Conservation (phyloP, 2,888 invertebrate species). For the Synanthedon vespiformis region DNA sequence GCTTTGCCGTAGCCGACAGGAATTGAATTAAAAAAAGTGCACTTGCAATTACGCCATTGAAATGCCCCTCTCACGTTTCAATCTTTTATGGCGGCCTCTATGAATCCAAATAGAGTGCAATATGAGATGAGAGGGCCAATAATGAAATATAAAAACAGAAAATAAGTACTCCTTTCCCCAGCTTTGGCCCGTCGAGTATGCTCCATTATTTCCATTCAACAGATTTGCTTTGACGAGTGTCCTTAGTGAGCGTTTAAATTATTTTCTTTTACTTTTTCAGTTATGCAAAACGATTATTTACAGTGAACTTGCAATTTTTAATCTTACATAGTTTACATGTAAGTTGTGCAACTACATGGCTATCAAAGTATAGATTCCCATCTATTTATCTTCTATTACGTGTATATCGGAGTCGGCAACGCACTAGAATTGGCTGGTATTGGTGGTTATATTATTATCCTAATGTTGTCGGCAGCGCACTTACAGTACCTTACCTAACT, state of each 20-base stretch:
- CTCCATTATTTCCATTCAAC: constrained; percentile 62
- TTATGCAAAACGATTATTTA: constrained; percentile 9
- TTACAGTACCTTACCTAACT: no score
- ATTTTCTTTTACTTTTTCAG: constrained; percentile 26
- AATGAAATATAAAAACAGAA: constrained; percentile 69
- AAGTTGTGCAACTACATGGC: no score
- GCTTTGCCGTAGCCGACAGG: constrained; percentile 61
- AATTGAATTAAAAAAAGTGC: constrained; percentile 64
- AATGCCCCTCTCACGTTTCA: constrained; percentile 67
- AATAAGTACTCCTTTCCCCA: constrained; percentile 55
- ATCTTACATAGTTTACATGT: no score
- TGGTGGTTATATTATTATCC: no score
- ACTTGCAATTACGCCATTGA: constrained; percentile 69
- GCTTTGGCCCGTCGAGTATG: constrained; percentile 45
- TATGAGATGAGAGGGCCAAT: constrained; percentile 68
- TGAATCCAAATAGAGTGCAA: constrained; percentile 61
- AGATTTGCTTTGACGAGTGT: constrained; percentile 54
- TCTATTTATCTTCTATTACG: no score
- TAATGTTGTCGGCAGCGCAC: no score
- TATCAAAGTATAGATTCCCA: no score
- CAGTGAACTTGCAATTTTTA: no score
- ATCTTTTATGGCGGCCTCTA: constrained; percentile 65
- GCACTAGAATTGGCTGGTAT: no score
- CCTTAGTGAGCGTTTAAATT: constrained; percentile 53
- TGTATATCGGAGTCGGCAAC: no score